Percentiles rank a stretch among this genome's conserved stretches.
These are phyloP conservation scores for Argyrosomus japonicus DNA, from an alignment of 2,113 vertebrate species.

Conservation along the genomic window DNA sequence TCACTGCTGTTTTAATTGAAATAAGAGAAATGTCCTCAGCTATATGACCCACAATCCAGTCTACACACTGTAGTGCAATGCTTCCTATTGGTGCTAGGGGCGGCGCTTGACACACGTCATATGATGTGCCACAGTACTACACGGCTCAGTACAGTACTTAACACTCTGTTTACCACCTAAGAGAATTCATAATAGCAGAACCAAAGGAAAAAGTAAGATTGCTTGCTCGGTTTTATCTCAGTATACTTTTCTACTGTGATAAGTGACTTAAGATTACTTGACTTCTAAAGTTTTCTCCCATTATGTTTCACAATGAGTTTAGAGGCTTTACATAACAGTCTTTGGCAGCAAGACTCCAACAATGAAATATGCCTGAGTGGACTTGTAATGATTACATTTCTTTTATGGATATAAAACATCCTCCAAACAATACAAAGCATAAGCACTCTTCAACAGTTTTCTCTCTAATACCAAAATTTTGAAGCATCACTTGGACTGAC, in stretches of 20 bases:
- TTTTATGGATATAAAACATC: conserved; percentile 56
- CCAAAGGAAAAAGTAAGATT: conserved; percentile 4
- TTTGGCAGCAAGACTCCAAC: conserved; percentile 46
- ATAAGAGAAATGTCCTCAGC: too few relatives aligned
- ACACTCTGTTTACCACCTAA: background rate
- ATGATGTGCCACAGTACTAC: too few relatives aligned
- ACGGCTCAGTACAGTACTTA: too few relatives aligned
- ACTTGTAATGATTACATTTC: conserved; percentile 44
- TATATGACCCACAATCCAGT: too few relatives aligned
- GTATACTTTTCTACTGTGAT: conserved; percentile 7
- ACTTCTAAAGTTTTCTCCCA: background rate
- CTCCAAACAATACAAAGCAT: conserved; percentile 25
- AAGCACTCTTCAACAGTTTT: conserved; percentile 17
- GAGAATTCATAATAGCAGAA: conserved; percentile 17
- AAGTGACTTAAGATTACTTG: conserved; percentile 40
- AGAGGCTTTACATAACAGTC: conserved; percentile 30
- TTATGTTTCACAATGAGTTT: conserved; percentile 48
- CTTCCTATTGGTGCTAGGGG: too few relatives aligned
- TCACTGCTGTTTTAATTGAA: too few relatives aligned
- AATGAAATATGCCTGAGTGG: conserved; percentile 43
- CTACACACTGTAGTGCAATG: too few relatives aligned
- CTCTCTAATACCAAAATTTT: conserved; percentile 1
- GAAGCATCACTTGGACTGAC: conserved; percentile 27
- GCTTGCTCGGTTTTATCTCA: conserved; percentile 25
- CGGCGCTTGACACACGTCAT: too few relatives aligned